Conservation (phyloP, 2,888 invertebrate genomes). For the Cryptocephalus primarius region DNA sequence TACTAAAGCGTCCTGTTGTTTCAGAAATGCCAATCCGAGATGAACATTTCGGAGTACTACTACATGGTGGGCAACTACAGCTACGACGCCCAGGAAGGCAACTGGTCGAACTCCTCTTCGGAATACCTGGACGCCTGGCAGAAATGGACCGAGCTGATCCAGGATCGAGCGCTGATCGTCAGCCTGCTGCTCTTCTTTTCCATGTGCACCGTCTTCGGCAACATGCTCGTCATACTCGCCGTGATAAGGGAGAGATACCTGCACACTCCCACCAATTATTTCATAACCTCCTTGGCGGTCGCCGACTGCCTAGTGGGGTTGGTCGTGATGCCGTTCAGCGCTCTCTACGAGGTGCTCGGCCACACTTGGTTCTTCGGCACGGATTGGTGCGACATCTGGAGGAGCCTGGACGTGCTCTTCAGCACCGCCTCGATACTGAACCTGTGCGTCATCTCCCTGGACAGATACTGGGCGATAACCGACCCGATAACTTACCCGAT, state of each 20-base stretch:
- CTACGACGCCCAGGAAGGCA: slow-evolving; percentile 14
- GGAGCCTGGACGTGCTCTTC: slow-evolving; percentile 91
- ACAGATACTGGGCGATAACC: slow-evolving; percentile 97
- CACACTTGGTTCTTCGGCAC: slow-evolving; percentile 91
- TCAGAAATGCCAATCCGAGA: slow-evolving; percentile 17
- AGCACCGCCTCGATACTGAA: slow-evolving; percentile 97
- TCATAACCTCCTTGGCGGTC: slow-evolving; percentile 92
- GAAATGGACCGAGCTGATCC: slow-evolving; percentile 43
- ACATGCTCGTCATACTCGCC: slow-evolving; percentile 86
- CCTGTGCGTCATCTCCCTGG: slow-evolving; percentile 91
- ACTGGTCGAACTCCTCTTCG: slow-evolving; percentile 26
- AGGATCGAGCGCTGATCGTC: slow-evolving; percentile 68
- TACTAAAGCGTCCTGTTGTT: slow-evolving; percentile 14
- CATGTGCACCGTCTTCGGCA: slow-evolving; percentile 88
- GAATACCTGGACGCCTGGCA: slow-evolving; percentile 33
- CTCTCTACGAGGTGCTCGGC: slow-evolving; percentile 77
- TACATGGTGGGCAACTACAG: slow-evolving; percentile 12
- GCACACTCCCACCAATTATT: slow-evolving; percentile 95
- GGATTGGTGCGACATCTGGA: slow-evolving; percentile 96
- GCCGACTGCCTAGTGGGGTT: slow-evolving; percentile 94
- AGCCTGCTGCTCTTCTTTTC: slow-evolving; percentile 77
- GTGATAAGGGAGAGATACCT: slow-evolving; percentile 87
- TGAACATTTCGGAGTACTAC: slow-evolving; percentile 23
- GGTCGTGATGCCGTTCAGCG: slow-evolving; percentile 96
- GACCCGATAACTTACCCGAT: slow-evolving; percentile 97